Evolutionary conservation across 2,888 invertebrate genomes (phyloP), one percentile per base, ranked within the genome.

Genomic region (Zaprionus bogoriensis): DNA sequence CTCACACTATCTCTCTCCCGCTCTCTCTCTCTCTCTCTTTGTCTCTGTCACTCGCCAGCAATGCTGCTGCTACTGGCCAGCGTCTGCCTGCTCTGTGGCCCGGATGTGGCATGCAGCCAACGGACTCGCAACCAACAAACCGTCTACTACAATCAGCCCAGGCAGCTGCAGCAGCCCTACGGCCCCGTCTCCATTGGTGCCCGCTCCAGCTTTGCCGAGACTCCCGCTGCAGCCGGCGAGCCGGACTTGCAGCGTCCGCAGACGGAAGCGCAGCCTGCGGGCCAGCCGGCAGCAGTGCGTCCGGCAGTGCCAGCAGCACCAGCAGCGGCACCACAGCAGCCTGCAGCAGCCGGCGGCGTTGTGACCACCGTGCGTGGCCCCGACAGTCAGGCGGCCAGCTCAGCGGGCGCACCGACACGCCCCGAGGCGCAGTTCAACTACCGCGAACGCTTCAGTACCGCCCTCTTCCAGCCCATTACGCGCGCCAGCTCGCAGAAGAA

Each of bases 381-480:
- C 6, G 30, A 39, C 7, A 25, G 12, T 4, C 55, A 25, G 1
- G 25, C 23, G n/a, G n/a, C 22, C 1, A 41, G 28, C 0, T n/a
- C 45, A 4, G n/a, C 52, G n/a, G n/a, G n/a, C 7, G 59, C 51
- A 0, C 64, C 76, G 0, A 7, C 60, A 1, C 74, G 68, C 4
- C 66, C 86, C 0, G 64, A 69, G 1, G 47, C 79, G 0, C 38
- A 41, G 4, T 17, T 10, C 5, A 80, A 64, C 45, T 68, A 59
- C 41, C 67, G 74, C 44, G 86, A 83, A 5, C 59, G 44, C 39
- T 88, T 89, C 42, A 78, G 74, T 48, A 73, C 74, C 5, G 65
- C 63, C 7, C 77, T 89, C 2, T 85, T 79, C 38, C 73, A 77
- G 38, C 38, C 58, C 3, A 73, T 89, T 27, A 45, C 73, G 1